Conservation (phyloP, 2,888 invertebrate genomes). For the Girardia tigrina region DNA sequence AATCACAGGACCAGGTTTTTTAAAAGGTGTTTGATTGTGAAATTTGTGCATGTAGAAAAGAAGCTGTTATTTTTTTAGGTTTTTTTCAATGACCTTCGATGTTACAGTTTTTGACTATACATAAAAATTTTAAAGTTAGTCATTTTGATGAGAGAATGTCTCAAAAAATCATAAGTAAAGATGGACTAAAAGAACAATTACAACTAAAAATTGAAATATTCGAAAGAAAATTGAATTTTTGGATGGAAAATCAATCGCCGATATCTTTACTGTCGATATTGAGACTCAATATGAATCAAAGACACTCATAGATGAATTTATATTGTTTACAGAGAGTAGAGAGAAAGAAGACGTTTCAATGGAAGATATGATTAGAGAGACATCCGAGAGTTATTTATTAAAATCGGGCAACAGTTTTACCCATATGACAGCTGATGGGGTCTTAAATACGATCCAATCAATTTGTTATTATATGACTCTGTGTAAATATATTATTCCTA, state of each 20-base stretch:
- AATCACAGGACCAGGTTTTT: too few species aligned
- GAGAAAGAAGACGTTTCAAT: background rate
- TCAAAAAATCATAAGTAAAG: background rate
- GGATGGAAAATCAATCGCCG: background rate
- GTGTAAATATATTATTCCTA: constrained; percentile 32
- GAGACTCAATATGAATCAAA: background rate
- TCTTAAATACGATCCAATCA: constrained; percentile 45
- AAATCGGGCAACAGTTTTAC: constrained; percentile 44
- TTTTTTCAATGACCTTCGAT: too few species aligned
- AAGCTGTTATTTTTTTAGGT: too few species aligned
- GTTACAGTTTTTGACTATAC: too few species aligned
- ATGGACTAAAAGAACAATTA: background rate
- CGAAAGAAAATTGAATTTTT: background rate
- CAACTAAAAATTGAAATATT: background rate
- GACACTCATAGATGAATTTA: background rate
- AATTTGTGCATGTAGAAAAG: too few species aligned
- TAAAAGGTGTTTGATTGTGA: too few species aligned
- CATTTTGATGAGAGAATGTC: background rate
- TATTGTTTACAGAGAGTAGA: background rate
- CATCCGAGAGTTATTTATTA: constrained; percentile 39
- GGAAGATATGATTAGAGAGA: background rate
- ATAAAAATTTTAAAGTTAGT: background rate
- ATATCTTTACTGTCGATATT: background rate
- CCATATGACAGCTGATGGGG: constrained; percentile 43
- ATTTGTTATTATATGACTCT: constrained; percentile 33